Evolutionary conservation across 1,140 invertebrate genomes (phyloP), one percentile per base, ranked within the genome.

Genomic region (Nasonia giraulti): DNA sequence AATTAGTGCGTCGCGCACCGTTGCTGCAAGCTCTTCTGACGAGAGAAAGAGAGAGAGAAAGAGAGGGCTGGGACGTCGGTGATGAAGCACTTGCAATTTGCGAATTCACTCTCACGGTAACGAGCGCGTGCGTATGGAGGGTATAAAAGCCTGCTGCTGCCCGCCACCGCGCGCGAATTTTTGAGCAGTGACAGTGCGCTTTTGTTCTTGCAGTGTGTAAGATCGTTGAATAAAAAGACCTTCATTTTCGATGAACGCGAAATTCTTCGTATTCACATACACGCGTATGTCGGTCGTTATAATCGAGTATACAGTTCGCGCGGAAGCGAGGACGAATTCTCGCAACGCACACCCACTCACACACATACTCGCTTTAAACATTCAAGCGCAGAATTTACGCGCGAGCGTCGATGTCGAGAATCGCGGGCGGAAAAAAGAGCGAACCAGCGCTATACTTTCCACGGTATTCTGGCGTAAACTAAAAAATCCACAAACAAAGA

Each of bases 101-200:
- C 47, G 66, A 79, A 79, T 79, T 78, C 73, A 1, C 76, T 62
- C 74, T 31, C 50, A 33, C 8, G 55, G n/a, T 83, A 69, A 83
- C 40, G 74, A 76, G 55, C 3, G 40, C n/a, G n/a, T n/a, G n/a
- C n/a, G n/a, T n/a, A n/a, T n/a, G n/a, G n/a, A n/a, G n/a, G n/a
- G n/a, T n/a, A n/a, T n/a, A n/a, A n/a, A n/a, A n/a, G n/a, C n/a
- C n/a, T n/a, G n/a, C n/a, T n/a, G n/a, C n/a, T n/a, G n/a, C n/a
- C n/a, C n/a, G n/a, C n/a, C n/a, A n/a, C n/a, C n/a, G n/a, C n/a
- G n/a, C n/a, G n/a, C n/a, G n/a, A n/a, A n/a, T n/a, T n/a, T n/a
- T n/a, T n/a, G n/a, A n/a, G n/a, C n/a, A n/a, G n/a, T n/a, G n/a
- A 44, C 4, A 1, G 10, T 44, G 40, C 40, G 8, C 40, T 44